A percentile compares a stretch with the other conserved stretches of the same genome.
Conservation (phyloP, 2,888 invertebrate genomes). For the Scotopteryx bipunctaria region DNA sequence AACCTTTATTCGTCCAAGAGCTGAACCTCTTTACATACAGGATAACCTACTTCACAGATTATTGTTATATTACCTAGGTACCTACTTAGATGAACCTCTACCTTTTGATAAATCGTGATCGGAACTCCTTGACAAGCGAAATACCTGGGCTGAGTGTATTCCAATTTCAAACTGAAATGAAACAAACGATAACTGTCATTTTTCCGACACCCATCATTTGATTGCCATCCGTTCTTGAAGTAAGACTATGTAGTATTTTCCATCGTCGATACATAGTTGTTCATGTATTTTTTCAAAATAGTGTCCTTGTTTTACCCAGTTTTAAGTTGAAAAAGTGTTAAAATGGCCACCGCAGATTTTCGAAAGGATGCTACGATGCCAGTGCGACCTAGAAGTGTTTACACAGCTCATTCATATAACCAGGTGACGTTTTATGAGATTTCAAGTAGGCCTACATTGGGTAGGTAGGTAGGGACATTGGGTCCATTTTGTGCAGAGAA, state of each 20-base stretch:
- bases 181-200: slow-evolving; percentile 28
- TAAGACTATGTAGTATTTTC: slow-evolving; percentile 77
- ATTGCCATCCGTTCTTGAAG: slow-evolving; percentile 46
- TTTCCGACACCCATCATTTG: slow-evolving; percentile 30
- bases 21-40: too few relatives aligned
- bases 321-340: slow-evolving; percentile 69
- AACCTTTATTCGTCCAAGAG: too few relatives aligned
- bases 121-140: too few relatives aligned
- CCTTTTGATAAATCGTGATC: too few relatives aligned
- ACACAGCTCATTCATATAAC: slow-evolving; percentile 86
- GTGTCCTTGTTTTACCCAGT: slow-evolving; percentile 60
- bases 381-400: slow-evolving; percentile 86
- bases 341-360: slow-evolving; percentile 79
- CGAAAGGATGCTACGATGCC: slow-evolving; percentile 76
- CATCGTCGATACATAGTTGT: slow-evolving; percentile 66
- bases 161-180: slow-evolving; percentile 29
- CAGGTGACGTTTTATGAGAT: slow-evolving; percentile 51
- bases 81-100: too few relatives aligned
- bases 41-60: too few relatives aligned
- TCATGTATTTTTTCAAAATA: slow-evolving; percentile 74
- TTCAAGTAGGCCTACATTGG: slow-evolving; percentile 20
- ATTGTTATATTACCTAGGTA: too few relatives aligned
- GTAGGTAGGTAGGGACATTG: too few relatives aligned
- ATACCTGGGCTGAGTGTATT: too few relatives aligned
- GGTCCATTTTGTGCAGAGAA: too few relatives aligned